phyloP scores from a whole-genome alignment of 2,113 vertebrate genomes.

The Cyprinus carpio region DNA sequence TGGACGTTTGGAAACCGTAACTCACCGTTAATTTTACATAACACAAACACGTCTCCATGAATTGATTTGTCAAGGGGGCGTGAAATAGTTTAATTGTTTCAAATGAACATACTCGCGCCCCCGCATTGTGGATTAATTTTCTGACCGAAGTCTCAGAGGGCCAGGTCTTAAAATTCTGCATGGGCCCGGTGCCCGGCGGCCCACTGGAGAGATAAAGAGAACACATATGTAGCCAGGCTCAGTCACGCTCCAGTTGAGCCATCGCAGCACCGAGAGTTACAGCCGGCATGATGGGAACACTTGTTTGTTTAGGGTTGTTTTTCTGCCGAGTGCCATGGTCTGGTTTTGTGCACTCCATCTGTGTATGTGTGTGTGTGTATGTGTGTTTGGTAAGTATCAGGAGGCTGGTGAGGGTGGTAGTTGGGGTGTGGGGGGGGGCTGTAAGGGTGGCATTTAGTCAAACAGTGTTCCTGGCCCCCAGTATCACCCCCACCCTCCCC shows the following conservation, averaged over 20 bases:
- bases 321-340: constrained; percentile 62
- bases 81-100: constrained; percentile 47
- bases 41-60: constrained; percentile 4
- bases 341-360: constrained; percentile 70
- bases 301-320: constrained; percentile 69
- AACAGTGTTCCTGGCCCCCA: constrained; percentile 66
- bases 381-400: constrained; percentile 50
- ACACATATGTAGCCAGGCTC: constrained; percentile 65
- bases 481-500: background rate
- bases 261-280: constrained; percentile 53
- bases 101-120: constrained; percentile 36
- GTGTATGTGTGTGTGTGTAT: constrained; percentile 43
- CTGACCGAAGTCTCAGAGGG: constrained; percentile 25
- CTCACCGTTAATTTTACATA: background rate
- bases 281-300: constrained; percentile 69
- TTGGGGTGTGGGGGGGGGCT: background rate
- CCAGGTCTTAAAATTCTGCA: constrained; percentile 71
- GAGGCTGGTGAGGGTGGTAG: constrained; percentile 33
- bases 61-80: constrained; percentile 48
- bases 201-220: constrained; percentile 56
- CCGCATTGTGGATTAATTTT: constrained; percentile 41
- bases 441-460: constrained; percentile 78
- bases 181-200: constrained; percentile 63
- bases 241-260: constrained; percentile 49
- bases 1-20: background rate